Percentiles rank a stretch among this genome's conserved stretches.
These are phyloP conservation scores for Ferrisia virgata DNA, from an alignment of 2,888 invertebrate species.

Conservation along the genomic window DNA sequence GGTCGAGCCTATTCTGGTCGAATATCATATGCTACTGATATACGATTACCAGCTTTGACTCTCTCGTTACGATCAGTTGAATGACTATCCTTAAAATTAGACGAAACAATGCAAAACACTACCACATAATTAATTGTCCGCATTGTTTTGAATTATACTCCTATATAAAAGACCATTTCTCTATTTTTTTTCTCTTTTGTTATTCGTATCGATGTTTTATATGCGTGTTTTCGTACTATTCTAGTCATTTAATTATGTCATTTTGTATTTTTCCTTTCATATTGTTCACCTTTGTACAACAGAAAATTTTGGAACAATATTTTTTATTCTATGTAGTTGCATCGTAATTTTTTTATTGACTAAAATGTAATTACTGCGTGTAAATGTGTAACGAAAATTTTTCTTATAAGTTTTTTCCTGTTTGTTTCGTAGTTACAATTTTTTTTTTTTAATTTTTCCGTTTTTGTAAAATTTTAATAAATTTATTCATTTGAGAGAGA, in stretches of 20 bases:
- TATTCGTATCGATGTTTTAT: not conserved
- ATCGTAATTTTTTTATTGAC: not conserved
- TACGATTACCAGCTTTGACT: conserved; percentile 31
- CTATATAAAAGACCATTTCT: not conserved
- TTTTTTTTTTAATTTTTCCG: not conserved
- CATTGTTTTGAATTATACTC: not conserved
- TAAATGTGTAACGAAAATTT: not conserved
- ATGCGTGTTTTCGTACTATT: conserved; percentile 11
- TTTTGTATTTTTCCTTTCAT: not conserved
- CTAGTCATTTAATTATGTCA: conserved; percentile 12
- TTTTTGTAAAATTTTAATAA: conserved; percentile 23
- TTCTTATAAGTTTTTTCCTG: not conserved
- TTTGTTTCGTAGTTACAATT: not conserved
- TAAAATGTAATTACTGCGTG: not conserved
- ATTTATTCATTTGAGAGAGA: not conserved
- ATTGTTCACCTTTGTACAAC: not conserved
- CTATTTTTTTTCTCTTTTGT: not conserved
- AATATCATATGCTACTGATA: conserved; percentile 39
- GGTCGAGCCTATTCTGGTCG: conserved; percentile 7
- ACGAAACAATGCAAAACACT: conserved; percentile 27
- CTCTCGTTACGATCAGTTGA: conserved; percentile 38
- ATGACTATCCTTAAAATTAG: conserved; percentile 35
- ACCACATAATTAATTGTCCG: not conserved
- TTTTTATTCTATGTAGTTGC: not conserved
- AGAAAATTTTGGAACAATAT: not conserved